These are phyloP conservation scores for Apamea anceps DNA, from an alignment of 2,888 invertebrate species.

Conservation along the genomic window DNA sequence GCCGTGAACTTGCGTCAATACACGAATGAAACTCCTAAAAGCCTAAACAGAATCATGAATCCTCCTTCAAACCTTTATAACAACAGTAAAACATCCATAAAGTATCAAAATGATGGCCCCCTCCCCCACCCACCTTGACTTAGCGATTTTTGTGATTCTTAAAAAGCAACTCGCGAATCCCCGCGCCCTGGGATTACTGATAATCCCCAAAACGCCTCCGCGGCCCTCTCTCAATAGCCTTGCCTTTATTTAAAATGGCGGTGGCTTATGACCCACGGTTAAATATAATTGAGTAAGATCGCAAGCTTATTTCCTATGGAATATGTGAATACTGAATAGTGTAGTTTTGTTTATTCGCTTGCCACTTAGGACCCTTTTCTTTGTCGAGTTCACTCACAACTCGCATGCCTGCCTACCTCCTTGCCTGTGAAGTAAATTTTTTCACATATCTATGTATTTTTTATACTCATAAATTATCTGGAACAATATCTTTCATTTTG, in stretches of 20 bases:
- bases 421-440: neutral
- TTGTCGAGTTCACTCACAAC: neutral
- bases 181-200: slow-evolving; percentile 46
- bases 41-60: slow-evolving; percentile 19
- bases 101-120: slow-evolving; percentile 37
- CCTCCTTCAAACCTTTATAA: slow-evolving; percentile 9
- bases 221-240: slow-evolving; percentile 50
- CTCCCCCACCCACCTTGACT: slow-evolving; percentile 32
- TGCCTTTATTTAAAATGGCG: slow-evolving; percentile 61
- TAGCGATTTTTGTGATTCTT: slow-evolving; percentile 60
- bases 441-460: neutral
- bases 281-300: slow-evolving; percentile 54
- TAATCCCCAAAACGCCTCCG: slow-evolving; percentile 57
- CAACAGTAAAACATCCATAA: slow-evolving; percentile 38
- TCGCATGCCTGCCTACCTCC: neutral
- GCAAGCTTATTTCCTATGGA: slow-evolving; percentile 8
- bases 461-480: neutral
- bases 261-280: slow-evolving; percentile 37
- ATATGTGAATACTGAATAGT: neutral
- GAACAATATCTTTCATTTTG: neutral
- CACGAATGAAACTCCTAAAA: neutral
- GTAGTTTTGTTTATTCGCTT: neutral
- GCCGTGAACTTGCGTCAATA: neutral
- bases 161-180: slow-evolving; percentile 51
- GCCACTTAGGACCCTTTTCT: neutral